A percentile compares a stretch with the other conserved stretches of the same genome.
Evolutionary conservation across 2,113 vertebrate genomes (phyloP).

Genomic region (Entomyzon cyanotis): DNA sequence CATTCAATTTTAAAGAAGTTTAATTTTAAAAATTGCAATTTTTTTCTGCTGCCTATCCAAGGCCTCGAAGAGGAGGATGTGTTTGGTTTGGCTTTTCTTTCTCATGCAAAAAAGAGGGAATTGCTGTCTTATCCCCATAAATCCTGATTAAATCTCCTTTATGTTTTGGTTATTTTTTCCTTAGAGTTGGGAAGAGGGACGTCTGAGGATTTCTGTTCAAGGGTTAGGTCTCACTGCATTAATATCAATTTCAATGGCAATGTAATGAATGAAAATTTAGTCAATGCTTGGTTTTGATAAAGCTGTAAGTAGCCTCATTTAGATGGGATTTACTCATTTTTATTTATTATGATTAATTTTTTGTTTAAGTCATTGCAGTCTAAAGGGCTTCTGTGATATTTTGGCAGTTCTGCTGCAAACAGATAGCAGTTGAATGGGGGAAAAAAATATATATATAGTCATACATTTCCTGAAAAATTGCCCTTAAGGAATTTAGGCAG

Average conservation of each 20-base stretch:
- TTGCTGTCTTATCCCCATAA: background rate
- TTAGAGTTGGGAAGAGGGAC: background rate
- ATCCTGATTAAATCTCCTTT: background rate
- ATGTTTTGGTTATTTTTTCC: background rate
- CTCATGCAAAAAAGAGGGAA: background rate
- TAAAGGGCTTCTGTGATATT: background rate
- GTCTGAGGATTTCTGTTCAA: background rate
- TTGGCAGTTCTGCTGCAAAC: background rate
- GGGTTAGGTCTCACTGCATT: background rate
- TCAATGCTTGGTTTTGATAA: background rate
- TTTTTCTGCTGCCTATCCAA: background rate
- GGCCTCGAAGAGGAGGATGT: background rate
- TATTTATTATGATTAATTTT: background rate
- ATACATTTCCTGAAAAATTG: background rate
- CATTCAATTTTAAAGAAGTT: background rate
- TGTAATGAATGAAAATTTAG: background rate
- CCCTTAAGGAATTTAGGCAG: background rate
- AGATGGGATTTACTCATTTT: background rate
- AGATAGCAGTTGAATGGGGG: background rate
- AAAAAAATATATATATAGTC: background rate
- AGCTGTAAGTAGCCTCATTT: background rate
- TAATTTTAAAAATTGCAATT: background rate
- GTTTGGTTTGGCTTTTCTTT: background rate
- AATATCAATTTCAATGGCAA: background rate
- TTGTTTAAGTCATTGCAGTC: background rate